A percentile compares a stretch with the other conserved stretches of the same genome.
These are phyloP conservation scores for Merluccius polli DNA, from an alignment of 2,797 vertebrate genomes.

Conservation along the genomic window DNA sequence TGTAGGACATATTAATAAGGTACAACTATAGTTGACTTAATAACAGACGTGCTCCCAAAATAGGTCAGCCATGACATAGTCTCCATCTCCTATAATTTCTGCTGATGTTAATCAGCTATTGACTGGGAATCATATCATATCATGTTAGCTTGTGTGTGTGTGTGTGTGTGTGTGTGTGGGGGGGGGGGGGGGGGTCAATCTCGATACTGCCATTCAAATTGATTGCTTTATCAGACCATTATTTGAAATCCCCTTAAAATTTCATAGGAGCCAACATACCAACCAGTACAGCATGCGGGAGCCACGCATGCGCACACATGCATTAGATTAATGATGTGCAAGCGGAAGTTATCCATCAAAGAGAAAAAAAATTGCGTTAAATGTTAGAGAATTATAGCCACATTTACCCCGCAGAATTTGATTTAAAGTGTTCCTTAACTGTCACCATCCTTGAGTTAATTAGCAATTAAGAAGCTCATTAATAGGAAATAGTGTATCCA, in stretches of 20 bases:
- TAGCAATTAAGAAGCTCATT: conserved; percentile 24
- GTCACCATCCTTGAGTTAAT: conserved; percentile 17
- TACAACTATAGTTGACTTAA: background rate
- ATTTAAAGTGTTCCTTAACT: conserved; percentile 14
- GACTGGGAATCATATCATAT: background rate
- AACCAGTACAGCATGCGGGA: background rate
- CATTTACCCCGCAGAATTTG: background rate
- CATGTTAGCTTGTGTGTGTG: background rate
- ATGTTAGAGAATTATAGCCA: background rate
- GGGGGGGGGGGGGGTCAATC: background rate
- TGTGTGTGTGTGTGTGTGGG: too few species aligned
- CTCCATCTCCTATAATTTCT: background rate
- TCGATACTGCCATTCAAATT: background rate
- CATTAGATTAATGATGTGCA: background rate
- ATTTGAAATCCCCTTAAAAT: background rate
- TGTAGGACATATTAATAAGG: background rate
- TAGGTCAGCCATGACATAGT: background rate
- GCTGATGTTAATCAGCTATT: background rate
- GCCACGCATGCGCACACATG: background rate
- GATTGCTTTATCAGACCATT: background rate
- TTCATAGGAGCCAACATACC: background rate
- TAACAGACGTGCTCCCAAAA: background rate
- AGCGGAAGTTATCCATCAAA: background rate
- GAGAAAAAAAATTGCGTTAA: conserved; percentile 8
- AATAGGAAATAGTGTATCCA: background rate